Evolutionary conservation across 2,888 invertebrate genomes (phyloP).

Genomic region (Caenorhabditis parvicauda): DNA sequence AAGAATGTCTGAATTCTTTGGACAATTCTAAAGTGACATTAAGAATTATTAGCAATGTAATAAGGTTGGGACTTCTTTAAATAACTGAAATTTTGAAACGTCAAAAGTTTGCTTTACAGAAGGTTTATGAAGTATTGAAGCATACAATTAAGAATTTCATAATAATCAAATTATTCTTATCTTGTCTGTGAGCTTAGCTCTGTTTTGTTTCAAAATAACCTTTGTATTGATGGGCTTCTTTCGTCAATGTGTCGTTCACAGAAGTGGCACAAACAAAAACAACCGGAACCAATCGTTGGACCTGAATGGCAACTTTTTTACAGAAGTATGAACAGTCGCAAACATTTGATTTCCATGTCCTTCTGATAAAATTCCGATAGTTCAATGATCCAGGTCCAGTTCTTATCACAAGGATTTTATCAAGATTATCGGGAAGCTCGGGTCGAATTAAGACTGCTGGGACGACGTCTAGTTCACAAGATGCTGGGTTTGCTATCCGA

Average conservation of each 20-base stretch:
- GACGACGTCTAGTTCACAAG: constrained; percentile 30
- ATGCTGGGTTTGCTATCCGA: constrained; percentile 13
- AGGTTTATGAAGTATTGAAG: not conserved
- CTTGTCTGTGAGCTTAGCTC: not conserved
- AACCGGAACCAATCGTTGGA: constrained; percentile 37
- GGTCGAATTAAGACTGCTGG: constrained; percentile 35
- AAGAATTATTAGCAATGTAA: too few species aligned
- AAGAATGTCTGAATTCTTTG: constrained; percentile 51
- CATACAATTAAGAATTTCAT: not conserved
- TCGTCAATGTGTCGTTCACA: constrained; percentile 21
- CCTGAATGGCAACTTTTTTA: constrained; percentile 13
- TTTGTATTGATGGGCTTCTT: constrained; percentile 30
- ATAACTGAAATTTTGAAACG: too few species aligned
- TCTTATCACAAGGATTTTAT: constrained; percentile 43
- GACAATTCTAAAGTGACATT: too few species aligned
- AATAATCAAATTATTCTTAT: not conserved
- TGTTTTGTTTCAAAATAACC: too few species aligned
- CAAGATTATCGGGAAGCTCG: constrained; percentile 20
- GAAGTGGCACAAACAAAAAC: constrained; percentile 41
- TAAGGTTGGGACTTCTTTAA: too few species aligned
- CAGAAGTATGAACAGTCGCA: constrained; percentile 1
- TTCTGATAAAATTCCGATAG: constrained; percentile 51
- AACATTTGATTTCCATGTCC: constrained; percentile 54
- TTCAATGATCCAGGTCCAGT: constrained; percentile 46
- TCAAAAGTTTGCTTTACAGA: too few species aligned